Conservation (phyloP, 2,888 invertebrate species). For the Trichogramma dendrolimi region DNA sequence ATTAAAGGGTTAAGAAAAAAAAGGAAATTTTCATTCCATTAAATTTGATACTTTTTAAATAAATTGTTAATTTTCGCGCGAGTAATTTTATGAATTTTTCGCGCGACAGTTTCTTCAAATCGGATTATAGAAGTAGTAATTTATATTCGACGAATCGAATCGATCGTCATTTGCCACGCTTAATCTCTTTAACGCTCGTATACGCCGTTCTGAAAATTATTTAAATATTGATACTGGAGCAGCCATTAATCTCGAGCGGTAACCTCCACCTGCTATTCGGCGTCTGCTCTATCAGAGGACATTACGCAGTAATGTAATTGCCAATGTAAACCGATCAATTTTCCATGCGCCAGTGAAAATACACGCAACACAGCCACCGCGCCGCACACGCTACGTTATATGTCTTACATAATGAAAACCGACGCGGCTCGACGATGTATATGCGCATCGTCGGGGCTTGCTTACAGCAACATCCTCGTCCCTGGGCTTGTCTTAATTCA, state of each 20-base stretch:
- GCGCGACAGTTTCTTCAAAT: too few species aligned
- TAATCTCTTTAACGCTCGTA: too few species aligned
- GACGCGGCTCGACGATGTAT: constrained; percentile 16
- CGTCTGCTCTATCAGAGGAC: not conserved
- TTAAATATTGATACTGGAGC: constrained; percentile 19
- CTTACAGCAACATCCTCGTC: constrained; percentile 20
- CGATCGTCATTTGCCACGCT: too few species aligned
- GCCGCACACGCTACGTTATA: not conserved
- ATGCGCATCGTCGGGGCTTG: constrained; percentile 9
- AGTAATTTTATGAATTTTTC: too few species aligned
- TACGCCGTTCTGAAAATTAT: constrained; percentile 5
- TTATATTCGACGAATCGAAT: too few species aligned
- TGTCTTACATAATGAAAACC: constrained; percentile 23
- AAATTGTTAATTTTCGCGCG: too few species aligned
- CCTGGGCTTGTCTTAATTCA: constrained; percentile 25
- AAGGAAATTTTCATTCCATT: too few species aligned
- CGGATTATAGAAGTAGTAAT: too few species aligned
- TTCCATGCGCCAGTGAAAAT: constrained; percentile 19
- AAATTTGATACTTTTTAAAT: too few species aligned
- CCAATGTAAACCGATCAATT: constrained; percentile 22
- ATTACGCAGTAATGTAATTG: constrained; percentile 25
- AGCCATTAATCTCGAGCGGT: not conserved
- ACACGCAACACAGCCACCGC: not conserved
- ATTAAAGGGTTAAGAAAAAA: too few species aligned
- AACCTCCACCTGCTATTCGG: not conserved